Evolutionary conservation across 2,113 vertebrate species (phyloP), one percentile per base, ranked within the genome.

Genomic region (Ceratotherium simum): DNA sequence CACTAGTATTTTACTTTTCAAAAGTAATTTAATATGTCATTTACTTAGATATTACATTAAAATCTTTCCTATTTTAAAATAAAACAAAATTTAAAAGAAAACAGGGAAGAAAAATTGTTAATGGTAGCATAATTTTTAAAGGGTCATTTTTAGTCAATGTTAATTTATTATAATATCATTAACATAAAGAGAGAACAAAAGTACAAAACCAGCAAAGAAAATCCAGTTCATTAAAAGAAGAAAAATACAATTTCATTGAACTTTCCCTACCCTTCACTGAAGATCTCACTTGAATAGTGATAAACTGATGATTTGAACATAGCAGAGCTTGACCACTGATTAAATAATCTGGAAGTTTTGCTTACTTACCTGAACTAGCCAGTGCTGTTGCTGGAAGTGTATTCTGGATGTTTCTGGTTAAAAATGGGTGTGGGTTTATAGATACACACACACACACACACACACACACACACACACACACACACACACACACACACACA

Each of bases 301-400:
- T 39, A 76, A 56, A 33, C 2, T 33, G 46, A 85, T 79, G 69
- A 58, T 46, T 96, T 65, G 88, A 89, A 80, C 20, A 46, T 11
- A 90, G 36, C 33, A 78, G 56, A 97, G 46, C 46, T 48, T 83
- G 62, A 69, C n/a, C 21, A 29, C 64, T 65, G 86, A 93, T 82
- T 85, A 97, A 96, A 56, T n/a, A 86, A 91, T 97, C 86, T 82
- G 95, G 60, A 98, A 98, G 96, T 62, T 78, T 92, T 91, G 65
- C 85, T 97, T 97, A 94, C 98, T 99, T 97, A 99, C 98, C 98
- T 97, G 95, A 96, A 87, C 85, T 0, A 0, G 90, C 82, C 64
- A 84, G 0, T 86, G 97, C 88, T 97, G 73, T 96, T 91, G 94
- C 87, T 56, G 54, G 78, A 98, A 97, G 23, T 84, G 94, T 98